Evolutionary conservation across 2,888 invertebrate genomes (phyloP), one percentile per base, ranked within the genome.

Genomic region (Smittia aterrima): DNA sequence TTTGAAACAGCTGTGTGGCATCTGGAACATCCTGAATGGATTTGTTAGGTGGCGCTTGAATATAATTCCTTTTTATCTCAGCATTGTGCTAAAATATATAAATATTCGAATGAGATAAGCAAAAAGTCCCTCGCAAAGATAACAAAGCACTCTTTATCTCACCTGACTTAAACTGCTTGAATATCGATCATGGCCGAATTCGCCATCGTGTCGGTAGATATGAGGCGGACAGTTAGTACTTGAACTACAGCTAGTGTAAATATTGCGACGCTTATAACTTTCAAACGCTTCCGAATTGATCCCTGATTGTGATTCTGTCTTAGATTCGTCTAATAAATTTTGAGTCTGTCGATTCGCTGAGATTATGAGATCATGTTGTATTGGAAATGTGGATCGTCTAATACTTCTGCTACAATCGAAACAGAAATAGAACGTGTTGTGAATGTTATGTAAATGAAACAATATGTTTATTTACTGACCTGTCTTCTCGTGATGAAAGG

Each of bases 1-100:
- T 24, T 9, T 32, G 40, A n/a, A 40, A 32, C 7, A 9, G 38
- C 7, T 66, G 66, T 1, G 20, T 40, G 16, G 74, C 74, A 66
- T 86, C 87, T 79, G 88, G 88, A 82, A 88, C 87, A 85, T 88
- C 88, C 84, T 86, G 86, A 82, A 88, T 87, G 82, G 87, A 87
- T 83, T 88, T 88, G 84, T 88, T 88, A 80, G 88, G 88, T 79
- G 88, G 88, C 79, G 88, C 87, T 82, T 87, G 87, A 77, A 88
- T 86, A 79, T 87, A 87, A 82, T 87, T 87, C 81, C 87, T 86
- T 80, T 87, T 88, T 84, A 88, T 86, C 84, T 88, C 88, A 83
- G 87, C 87, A 86, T 72, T 58, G 38, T 88, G 87, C 88, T 88
- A 83, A 32, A 84, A 64, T 11, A 27, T 27, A 22, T 58, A 18